phyloP scores from a whole-genome alignment of 2,113 vertebrate species.

The Helogale parvula region DNA sequence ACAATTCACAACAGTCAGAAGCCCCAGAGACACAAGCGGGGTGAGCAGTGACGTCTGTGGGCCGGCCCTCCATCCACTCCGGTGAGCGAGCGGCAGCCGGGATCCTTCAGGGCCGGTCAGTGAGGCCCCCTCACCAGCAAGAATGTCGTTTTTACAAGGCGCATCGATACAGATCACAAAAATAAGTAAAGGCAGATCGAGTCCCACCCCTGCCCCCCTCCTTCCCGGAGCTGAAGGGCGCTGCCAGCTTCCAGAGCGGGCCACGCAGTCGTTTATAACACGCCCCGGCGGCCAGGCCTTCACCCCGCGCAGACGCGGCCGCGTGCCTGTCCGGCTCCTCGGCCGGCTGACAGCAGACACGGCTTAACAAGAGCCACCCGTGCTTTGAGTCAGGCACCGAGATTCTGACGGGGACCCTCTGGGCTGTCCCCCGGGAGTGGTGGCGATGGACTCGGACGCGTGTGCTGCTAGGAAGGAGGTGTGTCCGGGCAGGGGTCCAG shows the following conservation, averaged over 20 bases:
- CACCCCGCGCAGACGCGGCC: neutral
- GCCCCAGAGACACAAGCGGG: neutral
- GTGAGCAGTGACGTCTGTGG: neutral
- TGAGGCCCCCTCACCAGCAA: neutral
- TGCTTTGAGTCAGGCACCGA: neutral
- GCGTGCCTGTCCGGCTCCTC: neutral
- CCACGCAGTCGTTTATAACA: neutral
- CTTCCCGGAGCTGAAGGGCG: neutral
- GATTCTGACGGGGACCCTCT: neutral
- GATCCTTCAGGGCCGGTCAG: rapidly evolving
- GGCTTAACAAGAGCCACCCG: neutral
- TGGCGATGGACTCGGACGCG: neutral
- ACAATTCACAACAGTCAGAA: neutral
- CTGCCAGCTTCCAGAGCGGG: neutral
- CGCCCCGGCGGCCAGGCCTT: neutral
- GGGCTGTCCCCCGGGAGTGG: neutral
- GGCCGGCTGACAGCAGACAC: neutral
- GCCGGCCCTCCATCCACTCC: too few species aligned
- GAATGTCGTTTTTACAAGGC: neutral
- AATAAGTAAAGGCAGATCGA: neutral
- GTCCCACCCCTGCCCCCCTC: rapidly evolving
- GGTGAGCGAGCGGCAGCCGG: rapidly evolving
- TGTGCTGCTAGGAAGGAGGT: rapidly evolving
- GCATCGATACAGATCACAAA: neutral
- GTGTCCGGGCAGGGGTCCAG: rapidly evolving